Evolutionary conservation across 2,888 invertebrate species (phyloP).

Genomic region (Tipula lateralis): DNA sequence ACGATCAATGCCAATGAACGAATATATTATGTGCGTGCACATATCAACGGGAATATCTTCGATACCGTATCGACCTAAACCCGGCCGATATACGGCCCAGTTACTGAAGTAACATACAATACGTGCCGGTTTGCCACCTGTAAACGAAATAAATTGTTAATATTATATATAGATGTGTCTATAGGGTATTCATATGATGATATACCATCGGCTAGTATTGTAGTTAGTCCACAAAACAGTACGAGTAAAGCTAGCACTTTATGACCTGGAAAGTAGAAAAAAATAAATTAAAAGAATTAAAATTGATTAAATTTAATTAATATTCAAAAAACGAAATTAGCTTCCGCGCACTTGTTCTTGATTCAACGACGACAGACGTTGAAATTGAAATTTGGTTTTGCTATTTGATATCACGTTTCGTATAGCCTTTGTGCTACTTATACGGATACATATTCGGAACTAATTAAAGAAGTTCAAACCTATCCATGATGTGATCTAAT

Average conservation of each 20-base stretch:
- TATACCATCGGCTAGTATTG: neutral
- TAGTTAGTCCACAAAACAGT: neutral
- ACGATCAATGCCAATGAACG: slow-evolving; percentile 81
- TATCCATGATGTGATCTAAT: too few relatives aligned
- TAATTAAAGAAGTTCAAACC: too few relatives aligned
- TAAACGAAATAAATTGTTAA: neutral
- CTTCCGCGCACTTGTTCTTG: neutral
- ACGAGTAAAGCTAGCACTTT: neutral
- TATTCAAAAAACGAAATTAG: neutral
- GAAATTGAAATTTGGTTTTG: too few relatives aligned
- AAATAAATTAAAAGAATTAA: neutral
- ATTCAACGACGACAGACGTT: too few relatives aligned
- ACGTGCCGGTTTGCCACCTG: slow-evolving; percentile 47
- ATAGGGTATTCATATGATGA: too few relatives aligned
- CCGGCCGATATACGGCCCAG: slow-evolving; percentile 77
- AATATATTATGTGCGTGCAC: slow-evolving; percentile 84
- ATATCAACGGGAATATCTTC: slow-evolving; percentile 76
- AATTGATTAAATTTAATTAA: neutral
- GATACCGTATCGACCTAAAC: slow-evolving; percentile 73
- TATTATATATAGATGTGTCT: too few relatives aligned
- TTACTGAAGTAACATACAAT: slow-evolving; percentile 57
- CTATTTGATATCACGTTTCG: neutral
- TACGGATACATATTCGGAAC: too few relatives aligned
- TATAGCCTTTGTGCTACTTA: too few relatives aligned
- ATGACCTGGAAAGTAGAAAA: neutral